Conservation (phyloP, 2,888 invertebrate genomes). For the Spisula solida region DNA sequence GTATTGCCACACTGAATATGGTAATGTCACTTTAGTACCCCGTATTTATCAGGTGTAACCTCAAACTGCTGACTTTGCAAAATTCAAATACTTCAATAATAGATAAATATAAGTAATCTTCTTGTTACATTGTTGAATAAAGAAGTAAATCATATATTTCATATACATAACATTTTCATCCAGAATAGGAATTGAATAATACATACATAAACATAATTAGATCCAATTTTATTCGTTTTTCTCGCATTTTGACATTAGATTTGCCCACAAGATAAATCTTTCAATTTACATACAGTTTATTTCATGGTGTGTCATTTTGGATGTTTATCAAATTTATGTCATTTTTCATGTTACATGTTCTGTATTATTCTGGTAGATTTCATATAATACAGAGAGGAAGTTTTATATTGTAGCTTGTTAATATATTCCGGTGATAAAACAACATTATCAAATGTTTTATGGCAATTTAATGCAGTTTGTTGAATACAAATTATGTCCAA, state of each 20-base stretch:
- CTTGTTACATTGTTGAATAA: background rate
- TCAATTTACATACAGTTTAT: background rate
- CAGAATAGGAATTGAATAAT: background rate
- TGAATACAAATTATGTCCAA: background rate
- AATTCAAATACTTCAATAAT: background rate
- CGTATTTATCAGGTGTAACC: too few species aligned
- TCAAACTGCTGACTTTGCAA: background rate
- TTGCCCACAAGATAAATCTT: background rate
- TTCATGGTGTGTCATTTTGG: slow-evolving; percentile 17
- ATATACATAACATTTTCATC: background rate
- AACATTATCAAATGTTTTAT: background rate
- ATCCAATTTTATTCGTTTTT: background rate
- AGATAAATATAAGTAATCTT: background rate
- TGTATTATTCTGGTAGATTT: too few species aligned
- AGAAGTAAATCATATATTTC: background rate
- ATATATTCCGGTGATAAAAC: background rate
- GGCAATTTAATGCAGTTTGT: background rate
- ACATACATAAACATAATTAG: too few species aligned
- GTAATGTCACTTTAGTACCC: too few species aligned
- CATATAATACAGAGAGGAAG: too few species aligned
- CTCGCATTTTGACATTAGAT: background rate
- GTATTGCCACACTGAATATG: too few species aligned
- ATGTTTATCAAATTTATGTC: too few species aligned
- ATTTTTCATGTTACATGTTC: too few species aligned
- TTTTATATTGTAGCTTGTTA: background rate